Percentiles rank a stretch among this genome's conserved stretches.
These are phyloP conservation scores for Herpailurus yagouaroundi DNA, from an alignment of 2,113 vertebrate genomes.

Conservation along the genomic window DNA sequence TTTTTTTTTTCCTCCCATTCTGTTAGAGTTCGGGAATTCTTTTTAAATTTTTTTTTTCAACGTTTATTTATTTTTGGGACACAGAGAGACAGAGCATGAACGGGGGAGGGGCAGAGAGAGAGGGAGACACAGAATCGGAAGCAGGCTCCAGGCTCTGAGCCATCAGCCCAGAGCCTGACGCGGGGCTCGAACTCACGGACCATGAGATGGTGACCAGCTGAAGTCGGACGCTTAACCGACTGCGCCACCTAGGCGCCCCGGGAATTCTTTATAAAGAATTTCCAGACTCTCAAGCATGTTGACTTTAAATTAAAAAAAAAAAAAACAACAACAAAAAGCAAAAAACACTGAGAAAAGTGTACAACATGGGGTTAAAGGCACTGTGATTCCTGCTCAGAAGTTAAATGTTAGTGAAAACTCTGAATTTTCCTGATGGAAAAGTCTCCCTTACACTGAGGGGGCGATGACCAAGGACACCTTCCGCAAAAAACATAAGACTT, in stretches of 20 bases:
- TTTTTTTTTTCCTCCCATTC: not conserved
- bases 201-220: too few relatives aligned
- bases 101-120: too few relatives aligned
- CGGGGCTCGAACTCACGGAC: too few relatives aligned
- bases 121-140: too few relatives aligned
- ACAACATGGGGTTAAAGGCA: not conserved
- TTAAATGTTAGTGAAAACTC: conserved; percentile 8
- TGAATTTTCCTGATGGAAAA: not conserved
- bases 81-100: too few relatives aligned
- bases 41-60: too few relatives aligned
- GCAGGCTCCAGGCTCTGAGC: too few relatives aligned
- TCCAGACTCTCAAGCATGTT: conserved; percentile 45
- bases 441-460: not conserved
- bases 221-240: too few relatives aligned
- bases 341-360: not conserved
- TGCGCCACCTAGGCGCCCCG: too few relatives aligned
- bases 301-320: conserved; percentile 60
- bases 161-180: too few relatives aligned
- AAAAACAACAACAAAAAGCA: not conserved
- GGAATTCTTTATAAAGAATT: not conserved
- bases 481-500: not conserved
- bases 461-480: not conserved
- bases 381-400: not conserved
- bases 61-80: too few relatives aligned
- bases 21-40: conserved; percentile 1